Percentiles rank a stretch among this genome's conserved stretches.
These are phyloP conservation scores for Yponomeuta evonymella DNA, from an alignment of 2,888 invertebrate genomes.

Conservation along the genomic window DNA sequence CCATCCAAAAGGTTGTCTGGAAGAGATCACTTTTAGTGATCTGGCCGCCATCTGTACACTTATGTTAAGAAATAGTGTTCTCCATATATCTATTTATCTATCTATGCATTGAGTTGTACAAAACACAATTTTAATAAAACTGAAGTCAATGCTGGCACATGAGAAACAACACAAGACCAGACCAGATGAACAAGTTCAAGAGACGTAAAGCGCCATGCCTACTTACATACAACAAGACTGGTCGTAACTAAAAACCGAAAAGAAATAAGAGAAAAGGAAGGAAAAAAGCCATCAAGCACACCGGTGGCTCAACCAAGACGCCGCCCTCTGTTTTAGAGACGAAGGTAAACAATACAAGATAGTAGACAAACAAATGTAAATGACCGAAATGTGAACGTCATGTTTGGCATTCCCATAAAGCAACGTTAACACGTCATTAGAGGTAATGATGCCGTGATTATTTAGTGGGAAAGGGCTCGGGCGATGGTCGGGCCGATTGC, in stretches of 20 bases:
- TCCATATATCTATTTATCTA: too few relatives aligned
- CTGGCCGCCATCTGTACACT: too few relatives aligned
- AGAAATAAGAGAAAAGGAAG: slow-evolving; percentile 56
- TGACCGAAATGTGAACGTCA: slow-evolving; percentile 75
- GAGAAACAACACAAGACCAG: background rate
- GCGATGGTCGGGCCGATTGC: slow-evolving; percentile 61
- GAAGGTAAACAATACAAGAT: slow-evolving; percentile 69
- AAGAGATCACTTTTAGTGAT: too few relatives aligned
- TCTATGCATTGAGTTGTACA: too few relatives aligned
- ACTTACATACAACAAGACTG: slow-evolving; percentile 22
- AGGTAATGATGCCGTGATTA: slow-evolving; percentile 23
- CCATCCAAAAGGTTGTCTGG: too few relatives aligned
- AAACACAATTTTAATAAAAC: background rate
- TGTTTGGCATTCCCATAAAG: slow-evolving; percentile 77
- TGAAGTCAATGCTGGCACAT: background rate
- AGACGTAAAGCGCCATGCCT: background rate
- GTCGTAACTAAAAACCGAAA: slow-evolving; percentile 54
- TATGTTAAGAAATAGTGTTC: too few relatives aligned
- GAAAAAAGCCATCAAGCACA: slow-evolving; percentile 41
- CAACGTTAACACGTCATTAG: slow-evolving; percentile 76
- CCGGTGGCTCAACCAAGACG: slow-evolving; percentile 60
- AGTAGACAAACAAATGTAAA: slow-evolving; percentile 75
- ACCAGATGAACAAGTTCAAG: background rate
- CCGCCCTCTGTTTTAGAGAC: slow-evolving; percentile 74
- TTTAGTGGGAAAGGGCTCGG: slow-evolving; percentile 25